Conservation (phyloP, 2,113 vertebrate genomes). For the Aspidoscelis tigris region DNA sequence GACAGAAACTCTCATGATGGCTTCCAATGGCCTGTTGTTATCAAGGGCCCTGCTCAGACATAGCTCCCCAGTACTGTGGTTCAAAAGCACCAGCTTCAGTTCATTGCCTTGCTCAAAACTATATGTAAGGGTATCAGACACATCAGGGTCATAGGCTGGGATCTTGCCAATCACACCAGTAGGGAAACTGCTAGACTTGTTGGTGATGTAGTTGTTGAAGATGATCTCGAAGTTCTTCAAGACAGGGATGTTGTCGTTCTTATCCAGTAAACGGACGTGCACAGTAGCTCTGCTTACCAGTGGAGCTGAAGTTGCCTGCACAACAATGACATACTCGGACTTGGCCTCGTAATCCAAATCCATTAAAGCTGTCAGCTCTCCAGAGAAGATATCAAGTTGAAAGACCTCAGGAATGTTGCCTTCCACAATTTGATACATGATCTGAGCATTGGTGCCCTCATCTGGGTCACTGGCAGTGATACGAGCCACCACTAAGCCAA, state of each 20-base stretch:
- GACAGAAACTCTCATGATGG: conserved; percentile 92
- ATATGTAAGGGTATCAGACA: conserved; percentile 89
- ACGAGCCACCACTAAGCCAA: conserved; percentile 89
- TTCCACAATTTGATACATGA: conserved; percentile 98
- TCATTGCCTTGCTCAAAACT: conserved; percentile 92
- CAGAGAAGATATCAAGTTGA: conserved; percentile 95
- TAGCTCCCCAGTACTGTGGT: conserved; percentile 89
- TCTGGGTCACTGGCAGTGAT: conserved; percentile 93
- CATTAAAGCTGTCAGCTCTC: conserved; percentile 89
- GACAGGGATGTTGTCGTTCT: conserved; percentile 90
- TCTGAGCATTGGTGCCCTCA: conserved; percentile 94
- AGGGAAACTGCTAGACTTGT: conserved; percentile 91
- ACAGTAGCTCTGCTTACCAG: conserved; percentile 93
- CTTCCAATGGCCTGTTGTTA: conserved; percentile 95
- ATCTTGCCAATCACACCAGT: conserved; percentile 89
- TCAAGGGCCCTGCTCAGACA: conserved; percentile 90
- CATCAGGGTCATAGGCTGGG: conserved; percentile 89
- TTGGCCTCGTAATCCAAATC: conserved; percentile 92
- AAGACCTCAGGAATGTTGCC: conserved; percentile 97
- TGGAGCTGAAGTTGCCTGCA: conserved; percentile 95
- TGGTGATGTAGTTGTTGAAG: conserved; percentile 97
- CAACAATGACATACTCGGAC: conserved; percentile 90
- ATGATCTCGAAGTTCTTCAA: conserved; percentile 96
- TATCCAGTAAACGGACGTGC: conserved; percentile 91
- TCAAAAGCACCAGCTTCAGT: conserved; percentile 89